Evolutionary conservation across 2,797 vertebrate genomes (phyloP), one percentile per base, ranked within the genome.

Genomic region (Cyprinella venusta): DNA sequence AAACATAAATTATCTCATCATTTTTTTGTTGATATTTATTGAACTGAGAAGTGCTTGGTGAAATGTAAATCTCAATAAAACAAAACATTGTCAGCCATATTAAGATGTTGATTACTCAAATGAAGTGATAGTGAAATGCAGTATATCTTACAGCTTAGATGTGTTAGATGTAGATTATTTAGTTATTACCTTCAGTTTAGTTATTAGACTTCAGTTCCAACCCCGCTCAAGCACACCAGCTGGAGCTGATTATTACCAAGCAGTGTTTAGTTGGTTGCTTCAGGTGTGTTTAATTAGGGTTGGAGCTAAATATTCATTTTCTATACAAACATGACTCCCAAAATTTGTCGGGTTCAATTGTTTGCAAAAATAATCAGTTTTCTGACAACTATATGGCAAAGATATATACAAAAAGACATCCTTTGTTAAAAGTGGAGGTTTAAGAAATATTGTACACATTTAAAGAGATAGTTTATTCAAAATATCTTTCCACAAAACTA

Each of bases 11-110:
- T 18, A 45, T 33, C 63, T 70, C 15, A 38, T 3, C 42, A 18
- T 70, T 70, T 36, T 63, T 15, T 61, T 61, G 13, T 7, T 3
- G 13, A 63, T 63, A 79, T 69, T 79, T 40, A 69, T 79, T 52
- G 19, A 19, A 54, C 19, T 54, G 6, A 36, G 30, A 21, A 42
- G n/a, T 18, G 6, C 8, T 76, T 77, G 19, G 9, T 64, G 40
- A 45, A 78, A 76, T 30, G 30, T 30, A 12, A 75, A 59, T 33
- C 50, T 21, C 33, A 50, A 67, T 33, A 16, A 79, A 79, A 67
- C 4, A 76, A n/a, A 19, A 36, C 24, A n/a, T 42, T 40, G 21
- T 42, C 0, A 0, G 9, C 9, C 4, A 12, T 76, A 26, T 26
- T n/a, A 45, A 26, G 40, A 30, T 45, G 67, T 24, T 42, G 12